These are phyloP conservation scores for Peromyscus polionotus DNA, from an alignment of 2,113 vertebrate species.

Conservation along the genomic window DNA sequence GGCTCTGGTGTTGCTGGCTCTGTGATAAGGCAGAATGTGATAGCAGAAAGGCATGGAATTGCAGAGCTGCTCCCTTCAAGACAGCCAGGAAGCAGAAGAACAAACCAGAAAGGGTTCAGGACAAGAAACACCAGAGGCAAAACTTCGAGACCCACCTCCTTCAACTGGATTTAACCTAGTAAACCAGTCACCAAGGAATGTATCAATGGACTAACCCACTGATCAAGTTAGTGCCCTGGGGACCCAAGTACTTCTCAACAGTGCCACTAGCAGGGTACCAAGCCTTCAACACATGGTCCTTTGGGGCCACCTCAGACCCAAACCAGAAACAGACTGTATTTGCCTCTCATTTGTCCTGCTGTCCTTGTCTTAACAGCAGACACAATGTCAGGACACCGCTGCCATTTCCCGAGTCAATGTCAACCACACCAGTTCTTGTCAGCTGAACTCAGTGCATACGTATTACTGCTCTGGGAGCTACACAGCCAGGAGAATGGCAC, in stretches of 20 bases:
- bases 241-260: neutral
- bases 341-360: neutral
- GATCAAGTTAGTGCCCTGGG: neutral
- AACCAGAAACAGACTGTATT: neutral
- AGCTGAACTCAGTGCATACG: neutral
- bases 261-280: neutral
- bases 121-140: neutral
- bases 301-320: neutral
- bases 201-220: neutral
- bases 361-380: slow-evolving; percentile 26
- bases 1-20: neutral
- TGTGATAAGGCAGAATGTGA: no score
- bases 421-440: neutral
- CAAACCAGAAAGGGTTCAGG: neutral
- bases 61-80: neutral
- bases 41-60: neutral
- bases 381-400: neutral
- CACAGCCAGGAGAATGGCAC: neutral
- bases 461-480: neutral
- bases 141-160: neutral
- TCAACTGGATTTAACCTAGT: neutral
- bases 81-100: neutral
- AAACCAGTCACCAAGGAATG: neutral
- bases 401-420: neutral
- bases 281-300: neutral